Conservation (phyloP, 2,797 vertebrate species). For the Darevskia mixta region DNA sequence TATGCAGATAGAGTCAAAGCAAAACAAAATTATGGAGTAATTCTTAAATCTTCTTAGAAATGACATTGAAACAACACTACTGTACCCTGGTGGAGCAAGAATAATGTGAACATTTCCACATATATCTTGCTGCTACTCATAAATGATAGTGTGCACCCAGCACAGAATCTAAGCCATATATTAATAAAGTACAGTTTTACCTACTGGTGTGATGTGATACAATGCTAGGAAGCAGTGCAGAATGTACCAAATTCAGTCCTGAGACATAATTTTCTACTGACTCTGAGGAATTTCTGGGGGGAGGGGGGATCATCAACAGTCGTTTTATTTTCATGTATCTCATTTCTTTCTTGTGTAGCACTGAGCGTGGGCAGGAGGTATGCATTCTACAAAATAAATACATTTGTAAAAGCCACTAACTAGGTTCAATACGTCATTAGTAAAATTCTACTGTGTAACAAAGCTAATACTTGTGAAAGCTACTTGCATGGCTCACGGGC, state of each 20-base stretch:
- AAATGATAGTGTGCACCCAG: not conserved
- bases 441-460: conserved; percentile 71
- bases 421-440: conserved; percentile 68
- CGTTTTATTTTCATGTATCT: conserved; percentile 35
- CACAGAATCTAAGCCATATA: not conserved
- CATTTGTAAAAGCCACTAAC: conserved; percentile 60
- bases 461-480: conserved; percentile 69
- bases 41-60: conserved; percentile 33
- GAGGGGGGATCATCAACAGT: not conserved
- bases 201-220: not conserved
- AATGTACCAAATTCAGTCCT: conserved; percentile 11
- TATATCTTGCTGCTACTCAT: conserved; percentile 10
- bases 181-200: not conserved
- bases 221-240: not conserved
- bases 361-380: not conserved
- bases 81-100: not conserved
- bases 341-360: conserved; percentile 36
- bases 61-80: not conserved
- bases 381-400: conserved; percentile 51
- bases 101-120: conserved; percentile 18
- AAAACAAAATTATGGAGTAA: conserved; percentile 26
- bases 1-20: conserved; percentile 25
- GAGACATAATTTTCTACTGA: not conserved
- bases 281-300: not conserved
- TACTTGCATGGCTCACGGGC: conserved; percentile 64